Evolutionary conservation across 2,888 invertebrate species (phyloP).

Genomic region (Drosophila kuntzei): DNA sequence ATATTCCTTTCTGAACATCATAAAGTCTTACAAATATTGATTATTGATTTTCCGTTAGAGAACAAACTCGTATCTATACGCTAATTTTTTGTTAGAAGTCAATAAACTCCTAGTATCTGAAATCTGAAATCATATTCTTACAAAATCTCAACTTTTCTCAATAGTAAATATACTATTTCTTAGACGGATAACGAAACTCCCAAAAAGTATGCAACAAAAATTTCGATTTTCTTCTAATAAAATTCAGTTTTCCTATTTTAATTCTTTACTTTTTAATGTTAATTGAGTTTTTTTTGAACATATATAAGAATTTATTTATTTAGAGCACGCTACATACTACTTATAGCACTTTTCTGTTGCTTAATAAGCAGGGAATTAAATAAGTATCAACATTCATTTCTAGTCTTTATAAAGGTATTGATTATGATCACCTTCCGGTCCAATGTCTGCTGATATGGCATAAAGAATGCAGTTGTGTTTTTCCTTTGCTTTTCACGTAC

Average conservation of each 20-base stretch:
- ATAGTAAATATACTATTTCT: neutral
- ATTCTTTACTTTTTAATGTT: neutral
- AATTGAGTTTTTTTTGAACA: neutral
- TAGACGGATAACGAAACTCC: too few species aligned
- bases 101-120: too few species aligned
- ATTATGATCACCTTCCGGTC: conserved; percentile 1
- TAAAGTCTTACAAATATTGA: too few species aligned
- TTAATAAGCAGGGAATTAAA: neutral
- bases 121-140: too few species aligned
- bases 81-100: too few species aligned
- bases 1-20: too few species aligned
- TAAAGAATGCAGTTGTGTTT: conserved; percentile 30
- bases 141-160: neutral
- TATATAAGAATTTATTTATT: too few species aligned
- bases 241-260: neutral
- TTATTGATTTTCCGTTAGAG: too few species aligned
- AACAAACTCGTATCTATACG: too few species aligned
- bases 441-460: conserved; percentile 26
- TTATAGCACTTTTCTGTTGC: too few species aligned
- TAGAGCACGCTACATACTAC: too few species aligned
- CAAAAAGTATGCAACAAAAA: conserved; percentile 48
- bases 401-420: neutral
- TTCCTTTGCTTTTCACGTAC: conserved; percentile 6
- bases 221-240: neutral
- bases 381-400: neutral